Conservation (phyloP, 2,797 vertebrate genomes). For the Streptopelia turtur region DNA sequence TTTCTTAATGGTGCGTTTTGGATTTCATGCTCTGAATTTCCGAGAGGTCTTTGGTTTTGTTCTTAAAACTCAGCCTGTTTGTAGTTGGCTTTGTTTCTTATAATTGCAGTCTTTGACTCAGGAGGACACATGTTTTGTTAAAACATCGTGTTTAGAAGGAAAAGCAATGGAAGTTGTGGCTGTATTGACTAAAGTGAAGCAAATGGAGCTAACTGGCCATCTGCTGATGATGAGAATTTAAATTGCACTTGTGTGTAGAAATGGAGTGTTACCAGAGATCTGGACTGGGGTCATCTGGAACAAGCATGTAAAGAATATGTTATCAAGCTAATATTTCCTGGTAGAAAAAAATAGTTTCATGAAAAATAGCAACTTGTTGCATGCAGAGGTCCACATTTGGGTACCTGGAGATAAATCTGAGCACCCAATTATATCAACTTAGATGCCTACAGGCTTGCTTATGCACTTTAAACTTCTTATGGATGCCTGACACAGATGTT, state of each 20-base stretch:
- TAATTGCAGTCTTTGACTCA: not conserved
- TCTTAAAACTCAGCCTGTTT: not conserved
- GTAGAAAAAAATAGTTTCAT: not conserved
- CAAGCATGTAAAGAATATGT: not conserved
- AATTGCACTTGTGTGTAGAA: not conserved
- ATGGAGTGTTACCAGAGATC: not conserved
- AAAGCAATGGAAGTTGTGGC: accelerated
- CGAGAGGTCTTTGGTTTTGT: not conserved
- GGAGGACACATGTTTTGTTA: not conserved
- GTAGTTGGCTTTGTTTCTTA: slow-evolving; percentile 21
- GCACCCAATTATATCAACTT: not conserved
- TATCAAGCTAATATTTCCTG: not conserved
- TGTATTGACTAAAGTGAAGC: not conserved
- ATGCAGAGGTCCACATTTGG: not conserved
- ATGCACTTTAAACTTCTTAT: not conserved
- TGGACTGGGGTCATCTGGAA: not conserved
- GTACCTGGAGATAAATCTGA: not conserved
- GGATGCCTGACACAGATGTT: not conserved
- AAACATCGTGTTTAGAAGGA: not conserved
- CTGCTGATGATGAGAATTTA: not conserved
- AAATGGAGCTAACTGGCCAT: not conserved
- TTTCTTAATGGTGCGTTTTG: not conserved
- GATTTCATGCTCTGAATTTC: slow-evolving; percentile 28
- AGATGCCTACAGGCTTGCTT: not conserved
- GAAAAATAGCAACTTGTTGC: not conserved